Evolutionary conservation across 1,140 invertebrate species (phyloP).

Genomic region (Scaptomyza pallida): DNA sequence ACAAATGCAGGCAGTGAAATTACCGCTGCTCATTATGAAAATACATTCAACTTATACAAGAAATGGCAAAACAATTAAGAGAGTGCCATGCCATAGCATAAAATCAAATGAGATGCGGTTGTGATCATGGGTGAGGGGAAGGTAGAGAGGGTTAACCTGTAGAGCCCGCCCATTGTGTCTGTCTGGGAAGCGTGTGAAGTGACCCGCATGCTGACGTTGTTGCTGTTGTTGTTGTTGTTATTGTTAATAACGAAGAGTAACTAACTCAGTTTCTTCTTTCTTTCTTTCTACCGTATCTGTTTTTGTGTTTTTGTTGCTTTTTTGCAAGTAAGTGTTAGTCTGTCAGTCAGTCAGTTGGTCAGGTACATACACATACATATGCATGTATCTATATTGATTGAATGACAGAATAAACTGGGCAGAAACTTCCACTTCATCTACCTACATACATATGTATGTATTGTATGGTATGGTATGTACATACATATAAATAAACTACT

Average conservation of each 20-base stretch:
- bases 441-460: no score
- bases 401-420: not conserved
- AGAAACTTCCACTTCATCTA: conserved; percentile 4
- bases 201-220: conserved; percentile 52
- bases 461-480: no score
- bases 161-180: conserved; percentile 49
- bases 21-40: conserved; percentile 60
- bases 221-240: no score
- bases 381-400: conserved; percentile 6
- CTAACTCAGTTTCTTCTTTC: not conserved
- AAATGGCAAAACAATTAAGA: conserved; percentile 70
- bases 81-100: not conserved
- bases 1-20: conserved; percentile 70
- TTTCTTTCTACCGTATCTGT: no score
- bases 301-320: not conserved
- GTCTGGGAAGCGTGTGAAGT: conserved; percentile 54
- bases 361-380: not conserved
- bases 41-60: conserved; percentile 55
- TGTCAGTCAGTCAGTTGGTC: conserved; percentile 4
- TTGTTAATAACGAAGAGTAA: not conserved
- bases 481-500: no score
- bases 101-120: conserved; percentile 2
- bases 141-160: not conserved
- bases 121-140: not conserved
- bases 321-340: conserved; percentile 12